A percentile compares a stretch with the other conserved stretches of the same genome.
Conservation (phyloP, 2,888 invertebrate species). For the Epirrhoe tristata region DNA sequence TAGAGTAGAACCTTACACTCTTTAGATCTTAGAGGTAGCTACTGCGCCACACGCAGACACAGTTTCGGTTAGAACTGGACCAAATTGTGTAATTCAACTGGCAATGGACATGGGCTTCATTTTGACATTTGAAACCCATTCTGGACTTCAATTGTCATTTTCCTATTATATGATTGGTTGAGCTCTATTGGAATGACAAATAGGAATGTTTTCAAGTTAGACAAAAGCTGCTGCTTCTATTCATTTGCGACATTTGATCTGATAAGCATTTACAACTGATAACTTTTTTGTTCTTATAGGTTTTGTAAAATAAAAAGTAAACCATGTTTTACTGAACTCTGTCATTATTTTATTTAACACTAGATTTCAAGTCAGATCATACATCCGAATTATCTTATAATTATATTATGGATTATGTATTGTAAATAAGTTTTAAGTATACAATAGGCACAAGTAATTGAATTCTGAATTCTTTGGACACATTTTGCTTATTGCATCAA, state of each 20-base stretch:
- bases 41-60: slow-evolving; percentile 37
- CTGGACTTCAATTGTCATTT: too few relatives aligned
- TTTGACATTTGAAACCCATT: too few relatives aligned
- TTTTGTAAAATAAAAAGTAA: slow-evolving; percentile 31
- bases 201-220: too few relatives aligned
- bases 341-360: slow-evolving; percentile 35
- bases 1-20: slow-evolving; percentile 57
- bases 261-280: slow-evolving; percentile 1
- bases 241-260: not conserved
- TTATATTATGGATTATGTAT: slow-evolving; percentile 10
- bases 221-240: too few relatives aligned
- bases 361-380: slow-evolving; percentile 26
- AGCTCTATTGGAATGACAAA: too few relatives aligned
- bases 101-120: too few relatives aligned
- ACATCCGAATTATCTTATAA: slow-evolving; percentile 20
- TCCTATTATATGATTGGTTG: too few relatives aligned
- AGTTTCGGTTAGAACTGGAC: slow-evolving; percentile 16
- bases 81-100: slow-evolving; percentile 1
- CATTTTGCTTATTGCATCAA: slow-evolving; percentile 42
- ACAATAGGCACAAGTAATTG: slow-evolving; percentile 33
- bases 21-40: slow-evolving; percentile 65
- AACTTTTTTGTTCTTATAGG: too few relatives aligned
- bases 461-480: slow-evolving; percentile 39
- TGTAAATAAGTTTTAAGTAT: slow-evolving; percentile 29
- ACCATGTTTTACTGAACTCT: slow-evolving; percentile 41